Base-by-base conservation (phyloP, 2,113 vertebrate genomes). In the Romanogobio albipinnatus region DNA sequence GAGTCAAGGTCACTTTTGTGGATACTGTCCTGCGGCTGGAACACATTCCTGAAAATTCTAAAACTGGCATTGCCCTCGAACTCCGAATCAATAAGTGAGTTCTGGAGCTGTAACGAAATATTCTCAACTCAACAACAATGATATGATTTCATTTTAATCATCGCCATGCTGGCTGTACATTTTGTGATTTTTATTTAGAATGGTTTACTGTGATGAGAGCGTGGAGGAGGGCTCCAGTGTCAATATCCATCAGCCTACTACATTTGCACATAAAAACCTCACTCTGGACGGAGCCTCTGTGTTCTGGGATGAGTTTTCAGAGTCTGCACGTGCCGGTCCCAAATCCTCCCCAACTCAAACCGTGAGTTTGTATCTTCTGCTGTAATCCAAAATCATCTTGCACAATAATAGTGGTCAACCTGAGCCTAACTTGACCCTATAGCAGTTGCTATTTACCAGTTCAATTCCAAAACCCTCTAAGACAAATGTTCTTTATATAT, bases 221-320 rank as follows among this genome's bases (percentile, higher is more conserved):
- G 96, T 94, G 3, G 97, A 97, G 39, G 97, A 99, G 78, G 94
- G 93, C 89, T 95, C 96, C 85, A 97, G 94, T 83, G 94, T 97
- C 74, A 97, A 98, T 15, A 96, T 99, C 0, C 97, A 99, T 90
- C 97, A 98, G 85, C 97, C 98, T 75, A 98, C 95, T 84, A 97
- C 96, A 19, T 99, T 98, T 90, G 97, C 97, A 82, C 97, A 98
- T 90, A 99, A 99, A 92, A 94, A 96, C 58, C 91, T 99, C 88
- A 96, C 96, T 84, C 95, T 99, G 91, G 96, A 96, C 62, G 98
- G 97, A 80, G 95, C 97, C 66, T 95, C 95, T 61, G 83, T 99
- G 81, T 98, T 97, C 90, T 99, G 97, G 98, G 96, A 98, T 66
- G 98, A 99, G 90, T 99, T 99, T 92, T 95, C 96, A 39, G 98